Evolutionary conservation across 2,888 invertebrate genomes (phyloP).

Genomic region (Pristionchus fissidentatus): DNA sequence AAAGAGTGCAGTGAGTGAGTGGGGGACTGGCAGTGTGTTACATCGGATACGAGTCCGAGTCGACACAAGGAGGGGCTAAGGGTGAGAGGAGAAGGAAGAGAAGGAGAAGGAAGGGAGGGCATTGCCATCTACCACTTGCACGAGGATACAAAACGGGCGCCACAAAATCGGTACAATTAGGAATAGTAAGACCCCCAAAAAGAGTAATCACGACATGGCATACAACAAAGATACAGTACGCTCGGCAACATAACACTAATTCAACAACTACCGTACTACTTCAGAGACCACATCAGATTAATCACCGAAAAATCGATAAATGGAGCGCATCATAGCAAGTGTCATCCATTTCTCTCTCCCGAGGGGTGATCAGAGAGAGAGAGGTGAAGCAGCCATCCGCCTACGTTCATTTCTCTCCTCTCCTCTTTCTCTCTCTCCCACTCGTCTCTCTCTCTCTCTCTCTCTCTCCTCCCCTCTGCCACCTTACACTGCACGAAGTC

Average conservation of each 20-base stretch:
- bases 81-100: slow-evolving; percentile 44
- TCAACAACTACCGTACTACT: too few species aligned
- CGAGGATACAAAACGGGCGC: not conserved
- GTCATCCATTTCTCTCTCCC: not conserved
- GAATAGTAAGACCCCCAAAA: too few species aligned
- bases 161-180: too few species aligned
- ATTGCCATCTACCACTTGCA: not conserved
- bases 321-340: not conserved
- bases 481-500: not conserved
- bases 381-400: slow-evolving; percentile 25
- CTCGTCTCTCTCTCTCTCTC: too few species aligned
- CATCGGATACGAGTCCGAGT: slow-evolving; percentile 13
- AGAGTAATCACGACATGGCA: too few species aligned
- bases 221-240: too few species aligned
- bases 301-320: not conserved
- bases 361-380: not conserved
- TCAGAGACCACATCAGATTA: not conserved
- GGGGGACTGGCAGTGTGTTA: slow-evolving; percentile 47
- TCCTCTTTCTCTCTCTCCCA: not conserved
- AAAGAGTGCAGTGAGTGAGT: slow-evolving; percentile 47
- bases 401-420: slow-evolving; percentile 15
- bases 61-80: slow-evolving; percentile 44
- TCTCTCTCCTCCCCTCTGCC: not conserved
- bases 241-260: too few species aligned
- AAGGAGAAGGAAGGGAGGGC: slow-evolving; percentile 35